Base-by-base conservation (phyloP, 2,113 vertebrate genomes). In the Chloroceryle aenea region DNA sequence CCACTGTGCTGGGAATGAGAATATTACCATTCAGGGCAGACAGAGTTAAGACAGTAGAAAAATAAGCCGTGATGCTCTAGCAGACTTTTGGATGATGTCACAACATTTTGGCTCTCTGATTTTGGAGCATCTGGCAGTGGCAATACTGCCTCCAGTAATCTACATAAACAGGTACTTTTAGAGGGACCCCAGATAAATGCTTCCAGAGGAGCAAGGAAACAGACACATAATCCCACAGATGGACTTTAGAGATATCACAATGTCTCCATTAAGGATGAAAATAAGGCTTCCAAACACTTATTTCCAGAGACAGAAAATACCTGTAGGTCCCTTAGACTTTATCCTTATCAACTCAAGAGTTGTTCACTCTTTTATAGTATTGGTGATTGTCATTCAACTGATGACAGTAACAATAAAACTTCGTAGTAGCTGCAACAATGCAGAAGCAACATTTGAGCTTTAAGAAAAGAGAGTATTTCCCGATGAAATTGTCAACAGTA, bases 361-460 rank as follows among this genome's bases (percentile, higher is more conserved):
- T 40, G 7, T 38, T 56, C 27, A 7, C 10, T 58, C 9, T 23
- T n/a, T 4, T 8, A 52, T 1, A 18, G 20, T 4, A 3, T 0
- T 23, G 23, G 36, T 36, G 29, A 75, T 3, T 50, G 68, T 22
- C 80, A 82, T 22, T 66, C 67, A 68, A 14, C 10, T 30, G 45
- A 15, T 10, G 6, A 77, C 19, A 88, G 16, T 29, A 76, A 42
- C 61, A 32, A 6, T 12, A 53, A 72, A 52, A 47, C 13, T 19
- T 25, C 18, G 7, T 4, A 77, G 53, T 7, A 22, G 10, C 29
- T 74, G 48, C 19, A 77, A 47, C 34, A 66, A 55, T 6, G 43
- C 9, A 62, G 45, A 77, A 20, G 8, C 16, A 22, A 21, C 8
- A 85, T 43, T 25, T 55, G 42, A 76, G 30, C 36, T 56, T n/a